Conservation (phyloP, 2,797 vertebrate genomes). For the Meda fulgida region DNA sequence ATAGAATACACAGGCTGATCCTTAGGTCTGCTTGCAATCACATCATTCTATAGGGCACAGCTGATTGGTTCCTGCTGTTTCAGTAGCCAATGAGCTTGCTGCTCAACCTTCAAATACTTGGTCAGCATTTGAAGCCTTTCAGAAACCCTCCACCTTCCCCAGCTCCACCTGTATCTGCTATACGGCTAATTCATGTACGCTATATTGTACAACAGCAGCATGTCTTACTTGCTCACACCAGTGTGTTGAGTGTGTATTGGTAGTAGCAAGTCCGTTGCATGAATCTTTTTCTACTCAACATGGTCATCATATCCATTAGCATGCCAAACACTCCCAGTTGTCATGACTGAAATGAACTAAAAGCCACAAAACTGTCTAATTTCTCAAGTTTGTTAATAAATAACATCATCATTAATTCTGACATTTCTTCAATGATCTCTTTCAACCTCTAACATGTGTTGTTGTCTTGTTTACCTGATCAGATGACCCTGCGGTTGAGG, state of each 20-base stretch:
- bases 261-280: no score
- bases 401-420: background rate
- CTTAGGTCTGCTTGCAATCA: no score
- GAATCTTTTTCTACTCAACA: no score
- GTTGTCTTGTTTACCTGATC: slow-evolving; percentile 47
- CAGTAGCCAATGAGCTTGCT: background rate
- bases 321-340: background rate
- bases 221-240: background rate
- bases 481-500: slow-evolving; percentile 95
- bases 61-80: background rate
- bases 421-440: background rate
- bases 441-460: background rate
- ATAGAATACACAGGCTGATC: background rate
- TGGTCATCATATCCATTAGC: background rate
- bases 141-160: background rate
- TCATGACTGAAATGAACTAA: background rate
- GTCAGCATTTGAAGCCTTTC: no score
- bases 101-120: no score
- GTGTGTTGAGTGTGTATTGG: background rate
- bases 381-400: background rate
- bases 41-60: background rate
- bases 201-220: background rate
- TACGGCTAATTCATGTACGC: background rate
- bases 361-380: background rate
- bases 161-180: background rate